Base-by-base conservation (phyloP, 2,888 invertebrate genomes). In the Apodemia mormo region DNA sequence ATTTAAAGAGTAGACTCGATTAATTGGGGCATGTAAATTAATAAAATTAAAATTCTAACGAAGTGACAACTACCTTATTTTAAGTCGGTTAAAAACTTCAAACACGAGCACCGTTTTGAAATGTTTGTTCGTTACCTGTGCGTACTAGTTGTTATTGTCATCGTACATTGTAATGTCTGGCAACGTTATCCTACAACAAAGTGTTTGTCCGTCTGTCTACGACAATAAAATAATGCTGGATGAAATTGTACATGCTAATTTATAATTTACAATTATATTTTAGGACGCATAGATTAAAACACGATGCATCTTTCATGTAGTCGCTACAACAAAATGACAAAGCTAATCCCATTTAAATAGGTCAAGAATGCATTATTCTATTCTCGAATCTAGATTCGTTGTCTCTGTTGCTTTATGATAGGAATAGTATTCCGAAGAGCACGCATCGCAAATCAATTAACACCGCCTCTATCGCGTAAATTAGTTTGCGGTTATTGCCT, bases 371-470 rank as follows among this genome's bases (percentile, higher is more conserved):
- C 56, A 43, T 54, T 67, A 14, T 37, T 69, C 71, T 75, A 76
- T 76, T 76, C 67, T 72, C 66, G 56, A 70, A 66, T 66, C 69
- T 72, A 73, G 68, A 70, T 70, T 71, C 73, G 72, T 76, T 75
- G 75, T 75, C 75, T 72, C 66, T 68, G 37, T 67, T 64, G n/a
- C 64, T 64, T 61, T 64, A 64, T 64, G 64, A 64, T 64, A 37
- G 14, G 37, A 64, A 64, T n/a, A 64, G 64, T 64, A n/a, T 64
- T 33, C 33, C 37, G 64, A 64, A 37, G 14, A 64, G 64, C 64
- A 64, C 64, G 64, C 8, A 64, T 37, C 37, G 37, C 37, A 64
- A 64, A 64, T 64, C 64, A 64, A 64, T 64, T 64, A 33, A n/a
- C 64, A 64, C 64, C n/a, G 8, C 2, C 8, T n/a, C 33, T 64